Evolutionary conservation across 92 coral and sea anemone species (phyloP).

Genomic region (Chrysogorgia sp.): DNA sequence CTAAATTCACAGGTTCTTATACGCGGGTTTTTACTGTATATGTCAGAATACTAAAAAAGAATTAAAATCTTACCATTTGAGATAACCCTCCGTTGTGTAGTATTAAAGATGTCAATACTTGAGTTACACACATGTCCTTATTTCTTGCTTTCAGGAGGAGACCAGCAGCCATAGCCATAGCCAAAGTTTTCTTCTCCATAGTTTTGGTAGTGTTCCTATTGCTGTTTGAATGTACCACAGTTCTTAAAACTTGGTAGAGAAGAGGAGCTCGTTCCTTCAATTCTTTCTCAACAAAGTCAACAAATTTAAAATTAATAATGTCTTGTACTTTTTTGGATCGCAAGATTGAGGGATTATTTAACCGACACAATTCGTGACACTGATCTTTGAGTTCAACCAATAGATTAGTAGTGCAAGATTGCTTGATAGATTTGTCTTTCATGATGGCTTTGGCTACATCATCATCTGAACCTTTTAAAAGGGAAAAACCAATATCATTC

Average conservation of each 20-base stretch:
- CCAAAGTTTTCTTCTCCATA: slow-evolving; percentile 38
- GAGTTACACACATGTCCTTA: slow-evolving; percentile 34
- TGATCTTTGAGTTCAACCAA: slow-evolving; percentile 29
- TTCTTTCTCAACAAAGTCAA: slow-evolving; percentile 42
- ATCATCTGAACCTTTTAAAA: slow-evolving; percentile 29
- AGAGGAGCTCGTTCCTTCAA: slow-evolving; percentile 42
- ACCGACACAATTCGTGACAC: slow-evolving; percentile 18
- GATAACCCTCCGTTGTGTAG: slow-evolving; percentile 45
- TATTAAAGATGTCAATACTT: slow-evolving; percentile 42
- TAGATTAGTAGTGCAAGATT: slow-evolving; percentile 28
- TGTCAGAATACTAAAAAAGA: slow-evolving; percentile 18
- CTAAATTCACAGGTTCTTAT: slow-evolving; percentile 33
- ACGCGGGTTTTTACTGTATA: slow-evolving; percentile 1
- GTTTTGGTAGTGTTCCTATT: slow-evolving; percentile 42
- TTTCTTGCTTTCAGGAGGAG: slow-evolving; percentile 44
- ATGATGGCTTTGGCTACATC: slow-evolving; percentile 48
- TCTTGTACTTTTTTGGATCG: slow-evolving; percentile 18
- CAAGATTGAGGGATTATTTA: slow-evolving; percentile 28
- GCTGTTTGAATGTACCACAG: slow-evolving; percentile 28
- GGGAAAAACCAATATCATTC: too few species aligned
- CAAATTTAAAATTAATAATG: slow-evolving; percentile 39
- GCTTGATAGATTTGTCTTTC: slow-evolving; percentile 28
- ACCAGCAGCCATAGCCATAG: too few species aligned
- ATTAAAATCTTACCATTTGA: slow-evolving; percentile 24
- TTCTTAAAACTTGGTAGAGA: slow-evolving; percentile 30